Conservation (phyloP, 2,113 vertebrate genomes). For the Andinoacara biseriatus region DNA sequence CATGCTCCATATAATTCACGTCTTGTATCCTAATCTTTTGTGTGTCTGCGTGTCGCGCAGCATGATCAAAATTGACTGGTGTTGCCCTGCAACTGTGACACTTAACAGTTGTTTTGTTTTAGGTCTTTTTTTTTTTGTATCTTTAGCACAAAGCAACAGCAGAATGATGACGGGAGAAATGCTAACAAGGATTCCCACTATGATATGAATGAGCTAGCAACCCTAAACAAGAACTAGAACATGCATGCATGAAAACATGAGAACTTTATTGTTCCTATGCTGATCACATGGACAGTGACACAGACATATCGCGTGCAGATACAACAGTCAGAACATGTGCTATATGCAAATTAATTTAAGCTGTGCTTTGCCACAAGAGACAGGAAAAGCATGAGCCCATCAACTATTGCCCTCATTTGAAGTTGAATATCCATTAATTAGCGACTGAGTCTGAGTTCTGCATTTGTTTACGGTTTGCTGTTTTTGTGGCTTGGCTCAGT, state of each 20-base stretch:
- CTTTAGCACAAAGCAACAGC: too few relatives aligned
- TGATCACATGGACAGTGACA: background rate
- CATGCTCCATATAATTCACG: rapidly evolving
- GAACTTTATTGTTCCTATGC: background rate
- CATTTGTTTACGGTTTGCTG: conserved; percentile 6
- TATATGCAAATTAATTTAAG: conserved; percentile 25
- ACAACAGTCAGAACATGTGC: background rate
- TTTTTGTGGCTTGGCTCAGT: conserved; percentile 16
- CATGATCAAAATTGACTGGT: too few relatives aligned
- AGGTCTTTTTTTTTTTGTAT: too few relatives aligned
- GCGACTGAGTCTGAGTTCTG: background rate
- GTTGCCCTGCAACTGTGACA: too few relatives aligned
- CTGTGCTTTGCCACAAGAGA: conserved; percentile 26
- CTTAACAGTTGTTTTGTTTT: too few relatives aligned
- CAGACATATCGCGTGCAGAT: conserved; percentile 9
- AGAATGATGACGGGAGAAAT: background rate
- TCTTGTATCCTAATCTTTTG: background rate
- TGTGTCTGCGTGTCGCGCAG: background rate
- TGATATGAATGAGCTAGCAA: background rate
- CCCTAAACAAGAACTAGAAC: background rate
- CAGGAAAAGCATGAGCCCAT: background rate
- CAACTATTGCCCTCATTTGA: conserved; percentile 19
- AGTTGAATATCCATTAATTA: conserved; percentile 32
- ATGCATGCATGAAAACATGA: background rate
- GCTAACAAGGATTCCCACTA: background rate